Evolutionary conservation across 2,797 vertebrate species (phyloP), one percentile per base, ranked within the genome.

Genomic region (Geotrypetes seraphini): DNA sequence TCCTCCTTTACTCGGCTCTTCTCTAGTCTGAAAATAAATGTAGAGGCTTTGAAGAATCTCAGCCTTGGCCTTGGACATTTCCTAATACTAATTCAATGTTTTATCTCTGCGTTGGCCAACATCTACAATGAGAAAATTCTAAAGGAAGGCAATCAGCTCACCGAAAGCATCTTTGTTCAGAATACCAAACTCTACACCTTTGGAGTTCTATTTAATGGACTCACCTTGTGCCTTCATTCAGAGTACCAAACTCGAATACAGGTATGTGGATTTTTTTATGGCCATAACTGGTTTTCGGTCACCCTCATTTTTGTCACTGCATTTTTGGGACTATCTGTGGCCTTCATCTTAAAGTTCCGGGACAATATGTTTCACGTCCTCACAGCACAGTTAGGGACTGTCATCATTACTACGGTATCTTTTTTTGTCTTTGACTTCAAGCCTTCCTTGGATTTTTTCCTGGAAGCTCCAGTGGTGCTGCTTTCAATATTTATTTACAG

Each of bases 341-440:
- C 94, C 57, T 98, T 97, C 76, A 99, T 98, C 62, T 67, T 99
- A 49, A 99, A 99, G 58, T 99, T 96, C 69, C 69, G 89, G 53
- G 95, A 99, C 79, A 99, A 99, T 66, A 99, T 99, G 94, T 99
- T 98, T 69, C 96, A 99, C 7, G 91, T 99, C 36, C 81, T 97
- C 66, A 95, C 88, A 11, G 88, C 86, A 12, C 95, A 99, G 66
- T 75, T 98, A 63, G 97, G 88, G 58, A 96, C 95, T 1, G 90
- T 99, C 21, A 71, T 96, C 43, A 83, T 99, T 39, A 91, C 92
- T 2, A 34, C 79, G 1, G 71, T 95, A 35, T 98, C 96, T 31
- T 71, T 94, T 21, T 35, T 96, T 57, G 74, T 94, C 27, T 97
- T 98, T 56, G 72, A 92, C 72, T 99, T 99, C 69, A 89, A 46